These are phyloP conservation scores for Poecile montanus DNA, from an alignment of 2,797 vertebrate species.

Conservation along the genomic window DNA sequence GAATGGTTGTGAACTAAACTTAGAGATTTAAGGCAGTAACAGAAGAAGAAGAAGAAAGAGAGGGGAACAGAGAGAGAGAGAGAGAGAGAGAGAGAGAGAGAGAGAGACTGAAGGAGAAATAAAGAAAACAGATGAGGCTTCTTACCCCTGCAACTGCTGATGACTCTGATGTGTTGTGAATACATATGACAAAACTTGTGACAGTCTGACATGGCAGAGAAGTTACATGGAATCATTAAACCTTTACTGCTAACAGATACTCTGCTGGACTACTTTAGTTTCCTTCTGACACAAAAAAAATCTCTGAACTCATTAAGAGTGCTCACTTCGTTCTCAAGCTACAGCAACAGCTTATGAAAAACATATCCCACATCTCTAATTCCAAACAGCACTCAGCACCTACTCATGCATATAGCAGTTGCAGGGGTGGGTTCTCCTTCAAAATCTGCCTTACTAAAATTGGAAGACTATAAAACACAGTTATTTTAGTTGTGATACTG, in stretches of 20 bases:
- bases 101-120: neutral
- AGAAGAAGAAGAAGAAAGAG: neutral
- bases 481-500: neutral
- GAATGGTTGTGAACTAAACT: constrained; percentile 67
- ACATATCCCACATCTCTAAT: neutral
- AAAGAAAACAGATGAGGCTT: constrained; percentile 61
- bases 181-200: neutral
- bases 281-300: neutral
- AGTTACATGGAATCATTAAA: neutral
- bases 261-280: neutral
- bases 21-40: constrained; percentile 32
- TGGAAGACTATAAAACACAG: neutral
- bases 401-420: neutral
- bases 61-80: neutral
- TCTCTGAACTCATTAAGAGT: neutral
- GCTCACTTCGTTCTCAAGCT: neutral
- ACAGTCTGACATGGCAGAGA: neutral
- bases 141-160: constrained; percentile 56
- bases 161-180: neutral
- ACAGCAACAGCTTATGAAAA: neutral
- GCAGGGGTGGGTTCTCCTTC: neutral
- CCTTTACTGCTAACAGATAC: neutral
- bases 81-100: neutral
- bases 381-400: neutral
- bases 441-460: neutral